Conservation (phyloP, 2,797 vertebrate genomes). For the Pteronotus mesoamericanus region DNA sequence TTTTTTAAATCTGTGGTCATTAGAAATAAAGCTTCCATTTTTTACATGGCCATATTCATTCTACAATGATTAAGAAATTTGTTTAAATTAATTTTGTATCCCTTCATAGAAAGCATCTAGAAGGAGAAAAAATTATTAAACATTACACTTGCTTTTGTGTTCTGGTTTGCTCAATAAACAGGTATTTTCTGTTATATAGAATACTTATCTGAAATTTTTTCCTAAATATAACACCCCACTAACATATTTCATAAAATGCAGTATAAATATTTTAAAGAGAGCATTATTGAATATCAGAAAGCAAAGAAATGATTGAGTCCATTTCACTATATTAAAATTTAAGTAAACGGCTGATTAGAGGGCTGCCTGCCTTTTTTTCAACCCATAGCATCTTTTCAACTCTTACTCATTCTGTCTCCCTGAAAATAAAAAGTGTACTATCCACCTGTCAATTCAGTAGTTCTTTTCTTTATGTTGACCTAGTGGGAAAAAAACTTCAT, state of each 20-base stretch:
- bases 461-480: conserved; percentile 10
- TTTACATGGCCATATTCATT: background rate
- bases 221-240: background rate
- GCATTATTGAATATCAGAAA: conserved; percentile 10
- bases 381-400: background rate
- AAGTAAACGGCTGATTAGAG: background rate
- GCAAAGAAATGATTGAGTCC: background rate
- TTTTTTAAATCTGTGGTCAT: background rate
- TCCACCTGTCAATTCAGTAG: background rate
- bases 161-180: conserved; percentile 24
- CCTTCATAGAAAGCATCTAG: background rate
- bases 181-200: background rate
- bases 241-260: background rate
- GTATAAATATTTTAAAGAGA: background rate
- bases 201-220: conserved; percentile 29
- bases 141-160: conserved; percentile 12
- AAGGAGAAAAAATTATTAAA: background rate
- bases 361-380: background rate
- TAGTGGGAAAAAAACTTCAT: background rate
- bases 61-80: conserved; percentile 18
- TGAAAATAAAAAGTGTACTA: background rate
- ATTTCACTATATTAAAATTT: background rate
- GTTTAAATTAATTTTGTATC: conserved; percentile 14
- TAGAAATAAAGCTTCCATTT: background rate
- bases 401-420: background rate